Evolutionary conservation across 1,140 invertebrate species (phyloP), one percentile per base, ranked within the genome.

Genomic region (Drosophila albomicans): DNA sequence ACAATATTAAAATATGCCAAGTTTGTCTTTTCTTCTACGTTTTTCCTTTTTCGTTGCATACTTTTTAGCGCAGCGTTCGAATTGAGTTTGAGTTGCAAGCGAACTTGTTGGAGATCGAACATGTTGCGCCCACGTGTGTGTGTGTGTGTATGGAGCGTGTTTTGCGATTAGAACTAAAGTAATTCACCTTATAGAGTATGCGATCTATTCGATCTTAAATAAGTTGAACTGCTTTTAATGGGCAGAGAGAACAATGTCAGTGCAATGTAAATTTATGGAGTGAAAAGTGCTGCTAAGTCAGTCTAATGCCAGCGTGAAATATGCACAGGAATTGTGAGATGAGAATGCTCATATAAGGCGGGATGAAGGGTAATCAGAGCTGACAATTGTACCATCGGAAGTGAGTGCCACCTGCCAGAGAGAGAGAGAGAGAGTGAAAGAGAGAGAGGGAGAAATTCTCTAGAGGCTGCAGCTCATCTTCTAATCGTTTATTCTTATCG

Each of bases 1-100:
- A 74, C 57, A 63, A 70, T 35, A 69, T 69, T 74, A 65, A 25
- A 78, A 66, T 52, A 65, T 51, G 64, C 63, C 46, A 70, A 67
- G n/a, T 45, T 25, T 25, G 20, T 32, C 30, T 32, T 7, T 32
- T 32, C 7, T 8, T 32, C 2, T 10, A 10, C 10, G 35, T 38
- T 30, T 16, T 43, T 49, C 11, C 11, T 63, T 49, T 52, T 16
- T n/a, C 48, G 7, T 45, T 43, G 57, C 67, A 69, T 54, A 68
- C 43, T 67, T 67, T 58, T 48, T 11, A 35, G 54, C 15, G 30
- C 10, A 20, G 3, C 45, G 3, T 8, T 32, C 28, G 30, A 3
- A 7, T 13, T 4, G 38, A 11, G 57, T 54, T 67, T 46, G 45
- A 49, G 54, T 61, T 46, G 51, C 51, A 63, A 63, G 51, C 16